These are phyloP conservation scores for Capitella teleta DNA, from an alignment of 1,140 invertebrate species.

Conservation along the genomic window DNA sequence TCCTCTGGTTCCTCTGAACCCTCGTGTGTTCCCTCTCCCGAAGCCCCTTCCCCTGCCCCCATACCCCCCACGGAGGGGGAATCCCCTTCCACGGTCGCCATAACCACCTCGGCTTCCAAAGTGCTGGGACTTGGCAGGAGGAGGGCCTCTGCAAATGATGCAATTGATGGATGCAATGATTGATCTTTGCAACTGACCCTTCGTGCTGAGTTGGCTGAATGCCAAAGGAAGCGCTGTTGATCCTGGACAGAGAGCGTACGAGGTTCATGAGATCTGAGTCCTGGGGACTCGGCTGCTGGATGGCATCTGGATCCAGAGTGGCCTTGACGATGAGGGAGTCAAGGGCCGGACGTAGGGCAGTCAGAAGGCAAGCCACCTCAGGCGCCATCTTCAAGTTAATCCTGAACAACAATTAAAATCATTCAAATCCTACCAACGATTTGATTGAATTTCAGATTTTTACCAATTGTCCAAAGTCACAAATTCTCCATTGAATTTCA, in stretches of 20 bases:
- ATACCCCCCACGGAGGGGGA: not conserved
- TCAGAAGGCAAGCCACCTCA: constrained; percentile 62
- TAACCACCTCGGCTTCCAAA: not conserved
- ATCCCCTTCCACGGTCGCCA: too few species aligned
- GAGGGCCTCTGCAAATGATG: not conserved
- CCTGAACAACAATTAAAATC: constrained; percentile 40
- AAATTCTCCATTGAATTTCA: constrained; percentile 15
- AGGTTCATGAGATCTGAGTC: constrained; percentile 30
- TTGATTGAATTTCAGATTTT: constrained; percentile 2
- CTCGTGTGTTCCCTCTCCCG: not conserved
- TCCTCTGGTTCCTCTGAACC: not conserved
- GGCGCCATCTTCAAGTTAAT: constrained; percentile 79
- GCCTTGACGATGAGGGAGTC: constrained; percentile 71
- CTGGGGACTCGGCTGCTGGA: constrained; percentile 21
- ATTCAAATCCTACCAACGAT: not conserved
- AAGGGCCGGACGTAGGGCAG: constrained; percentile 73
- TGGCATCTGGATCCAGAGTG: constrained; percentile 60
- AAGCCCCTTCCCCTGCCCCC: constrained; percentile 2
- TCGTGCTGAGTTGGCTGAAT: constrained; percentile 4
- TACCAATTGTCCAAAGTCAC: constrained; percentile 35
- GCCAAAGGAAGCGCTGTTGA: constrained; percentile 23
- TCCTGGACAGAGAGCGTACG: constrained; percentile 25
- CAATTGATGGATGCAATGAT: not conserved
- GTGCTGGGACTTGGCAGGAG: not conserved
- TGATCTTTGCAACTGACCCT: not conserved